Base-by-base conservation (phyloP, 2,113 vertebrate genomes). In the Pseudolaguvia tuberculata region DNA sequence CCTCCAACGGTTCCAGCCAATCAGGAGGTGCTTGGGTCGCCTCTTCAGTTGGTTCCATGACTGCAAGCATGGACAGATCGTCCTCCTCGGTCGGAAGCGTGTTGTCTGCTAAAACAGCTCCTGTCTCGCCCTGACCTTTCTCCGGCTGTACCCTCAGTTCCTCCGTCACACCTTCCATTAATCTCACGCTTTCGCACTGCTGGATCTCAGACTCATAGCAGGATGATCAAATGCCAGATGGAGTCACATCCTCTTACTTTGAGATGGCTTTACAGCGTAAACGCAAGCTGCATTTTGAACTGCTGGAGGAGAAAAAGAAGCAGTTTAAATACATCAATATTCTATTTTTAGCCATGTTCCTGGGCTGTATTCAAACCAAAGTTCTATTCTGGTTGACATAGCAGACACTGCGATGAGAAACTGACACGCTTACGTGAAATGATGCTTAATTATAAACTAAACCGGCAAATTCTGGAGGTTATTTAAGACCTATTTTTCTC, bases 1-100 rank as follows among this genome's bases (percentile, higher is more conserved):
- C 73, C 8, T 82, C 84, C 81, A 84, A 45, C 10, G 84, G 84
- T 63, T 81, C 77, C 27, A 81, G 68, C 82, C 82, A 84, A 71
- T 83, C 79, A 13, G 59, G 67, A 29, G 71, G 73, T 31, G 59
- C 63, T 29, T 75, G 68, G 6, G 59, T 63, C 17, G 27, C 51
- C 25, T 31, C 31, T 8, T 29, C 25, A 8, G 23, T 25, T 5
- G 31, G 35, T 27, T 73, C 63, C 63, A 21, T 29, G 45, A 48
- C 8, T 8, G 42, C 10, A 21, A 27, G 2, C 11, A 20, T 18
- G 18, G 39, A 50, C 12, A 23, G 9, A 42, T 56, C 35, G 13
- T 76, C 63, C 18, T 27, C 51, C 11, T 52, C 73, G 21, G 53
- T 27, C 9, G 12, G 55, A 14, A 66, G 58, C 42, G 52, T 50